Percentiles rank a stretch among this genome's conserved stretches.
phyloP scores from a whole-genome alignment of 1,140 invertebrate species.

The Drosophila kanapiae region DNA sequence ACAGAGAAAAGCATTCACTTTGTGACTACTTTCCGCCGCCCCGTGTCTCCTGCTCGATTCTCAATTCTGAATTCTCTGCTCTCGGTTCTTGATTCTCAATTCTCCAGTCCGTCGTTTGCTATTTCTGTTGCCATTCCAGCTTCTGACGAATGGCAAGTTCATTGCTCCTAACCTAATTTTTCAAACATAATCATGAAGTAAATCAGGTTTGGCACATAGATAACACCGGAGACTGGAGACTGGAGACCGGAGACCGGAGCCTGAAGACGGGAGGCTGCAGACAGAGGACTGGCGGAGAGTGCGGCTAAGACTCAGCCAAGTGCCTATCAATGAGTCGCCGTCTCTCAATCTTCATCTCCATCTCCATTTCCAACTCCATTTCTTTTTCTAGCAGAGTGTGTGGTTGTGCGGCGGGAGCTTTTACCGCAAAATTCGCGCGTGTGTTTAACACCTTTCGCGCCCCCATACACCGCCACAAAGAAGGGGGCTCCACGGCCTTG shows the following conservation, averaged over 20 bases:
- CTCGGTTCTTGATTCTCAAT: slow-evolving; percentile 38
- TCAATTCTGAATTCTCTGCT: slow-evolving; percentile 12
- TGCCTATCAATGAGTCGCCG: slow-evolving; percentile 59
- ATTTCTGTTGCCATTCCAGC: slow-evolving; percentile 54
- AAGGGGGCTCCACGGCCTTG: not conserved
- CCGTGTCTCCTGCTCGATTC: slow-evolving; percentile 12
- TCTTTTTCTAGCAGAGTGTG: slow-evolving; percentile 22
- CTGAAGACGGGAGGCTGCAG: slow-evolving; percentile 18
- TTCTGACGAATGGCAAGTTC: slow-evolving; percentile 79
- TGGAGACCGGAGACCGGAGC: slow-evolving; percentile 6
- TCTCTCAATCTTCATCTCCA: slow-evolving; percentile 27
- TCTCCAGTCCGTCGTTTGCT: slow-evolving; percentile 31
- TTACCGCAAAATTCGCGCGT: slow-evolving; percentile 80
- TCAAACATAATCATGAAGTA: slow-evolving; percentile 84
- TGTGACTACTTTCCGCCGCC: slow-evolving; percentile 31
- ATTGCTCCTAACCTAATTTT: slow-evolving; percentile 85
- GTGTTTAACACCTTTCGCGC: slow-evolving; percentile 75
- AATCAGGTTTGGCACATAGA: slow-evolving; percentile 84
- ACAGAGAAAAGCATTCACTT: slow-evolving; percentile 76
- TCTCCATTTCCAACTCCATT: slow-evolving; percentile 23
- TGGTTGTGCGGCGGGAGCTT: slow-evolving; percentile 68
- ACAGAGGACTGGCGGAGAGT: slow-evolving; percentile 31
- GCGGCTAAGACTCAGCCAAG: slow-evolving; percentile 49
- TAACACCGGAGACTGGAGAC: slow-evolving; percentile 50
- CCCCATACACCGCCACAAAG: slow-evolving; percentile 41